Base-by-base conservation (phyloP, 2,888 invertebrate genomes). In the Pseudococcus longispinus region DNA sequence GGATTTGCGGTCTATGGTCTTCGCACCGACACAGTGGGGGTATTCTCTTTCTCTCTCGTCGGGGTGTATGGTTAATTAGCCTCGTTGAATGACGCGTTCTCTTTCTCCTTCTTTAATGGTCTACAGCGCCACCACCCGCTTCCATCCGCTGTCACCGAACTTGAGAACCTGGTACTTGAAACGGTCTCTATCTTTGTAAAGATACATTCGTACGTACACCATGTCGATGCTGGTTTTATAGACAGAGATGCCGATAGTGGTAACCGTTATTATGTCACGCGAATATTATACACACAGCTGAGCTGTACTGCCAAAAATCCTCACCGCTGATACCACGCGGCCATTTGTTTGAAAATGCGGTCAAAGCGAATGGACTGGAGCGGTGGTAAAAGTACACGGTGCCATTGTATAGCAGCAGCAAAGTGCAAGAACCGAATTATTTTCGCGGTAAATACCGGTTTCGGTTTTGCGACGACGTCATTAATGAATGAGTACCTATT, bases 391-490 rank as follows among this genome's bases (percentile, higher is more conserved):
- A 15, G 70, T 65, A 26, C 15, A 29, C 18, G 29, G 44, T 46
- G 15, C 44, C n/a, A 37, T 37, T 37, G 37, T 46, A 1, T 3
- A 13, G 60, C 60, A 8, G 5, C 60, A 23, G n/a, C 51, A 4
- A 60, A 60, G 23, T 60, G 60, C 60, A 60, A 60, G 60, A 60
- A 60, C 60, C 60, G 70, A 70, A 70, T 70, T 70, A 70, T 32
- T 70, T 70, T 70, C 70, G 70, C 70, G 70, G 70, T 29, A 70
- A 70, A 70, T 70, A 70, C 70, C 70, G 70, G 70, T 70, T 70
- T 29, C 15, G 18, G 18, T 4, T 26, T 26, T 70, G 29, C 18
- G 29, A 29, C 65, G 65, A 23, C 29, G 70, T 18, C 70, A 70
- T 32, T 70, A 70, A 70, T 70, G 29, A 70, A 15, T 70, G 11